Base-by-base conservation (phyloP, 92 coral and sea anemone genomes). In the Desmophyllum pertusum region DNA sequence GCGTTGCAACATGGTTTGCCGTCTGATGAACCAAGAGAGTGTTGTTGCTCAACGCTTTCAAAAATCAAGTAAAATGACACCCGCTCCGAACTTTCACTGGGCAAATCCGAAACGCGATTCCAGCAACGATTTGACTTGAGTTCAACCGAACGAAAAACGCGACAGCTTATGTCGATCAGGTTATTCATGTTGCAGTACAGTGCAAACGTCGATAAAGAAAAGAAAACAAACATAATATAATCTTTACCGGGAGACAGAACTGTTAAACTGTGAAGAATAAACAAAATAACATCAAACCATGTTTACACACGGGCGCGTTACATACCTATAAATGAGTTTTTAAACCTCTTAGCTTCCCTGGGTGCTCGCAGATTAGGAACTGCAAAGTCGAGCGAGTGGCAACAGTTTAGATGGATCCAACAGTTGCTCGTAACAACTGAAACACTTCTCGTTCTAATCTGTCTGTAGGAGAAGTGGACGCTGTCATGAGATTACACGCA, bases 241-340 rank as follows among this genome's bases (percentile, higher is more conserved):
- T 61, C 51, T 57, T 21, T 40, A 39, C 55, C 11, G 33, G 39
- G 42, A 27, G 43, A 40, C 10, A 6, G 31, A 59, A n/a, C 70
- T 39, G 55, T 27, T 57, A 59, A 77, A 59, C 81, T 57, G 52
- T 18, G 81, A 39, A 77, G 38, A 77, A 77, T 61, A 77, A 77
- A 77, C 81, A 77, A 77, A 57, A 10, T 46, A 59, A 21, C 25
- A 37, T 2, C 1, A 51, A 35, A 38, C 13, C 42, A 21, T 79
- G 64, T 65, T 79, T 79, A 65, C 63, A 65, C 30, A 31, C 3
- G 6, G 36, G 30, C 23, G 41, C n/a, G 73, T 35, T 66, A 5
- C 84, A 35, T 45, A 79, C 84, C 84, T 42, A 27, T 15, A 0
- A 41, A 27, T 1, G 51, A 10, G 42, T 9, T 18, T 64, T 31